These are phyloP conservation scores for Sphaeridia pumilis DNA, from an alignment of 2,888 invertebrate genomes.

Conservation along the genomic window DNA sequence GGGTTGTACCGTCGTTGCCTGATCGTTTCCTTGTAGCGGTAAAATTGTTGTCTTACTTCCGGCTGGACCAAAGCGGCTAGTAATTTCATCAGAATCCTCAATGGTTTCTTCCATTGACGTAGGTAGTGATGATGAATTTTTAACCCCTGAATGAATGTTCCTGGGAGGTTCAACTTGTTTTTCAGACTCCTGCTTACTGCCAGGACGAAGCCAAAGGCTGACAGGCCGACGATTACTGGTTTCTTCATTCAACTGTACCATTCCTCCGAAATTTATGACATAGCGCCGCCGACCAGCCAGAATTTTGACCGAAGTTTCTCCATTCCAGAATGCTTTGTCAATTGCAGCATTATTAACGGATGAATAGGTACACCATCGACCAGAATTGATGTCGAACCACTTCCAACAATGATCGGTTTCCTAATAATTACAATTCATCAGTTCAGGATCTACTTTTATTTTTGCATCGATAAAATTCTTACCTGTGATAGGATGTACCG, in stretches of 20 bases:
- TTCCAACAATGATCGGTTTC: slow-evolving; percentile 51
- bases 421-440: slow-evolving; percentile 15
- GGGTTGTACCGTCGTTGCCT: slow-evolving; percentile 12
- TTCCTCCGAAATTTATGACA: slow-evolving; percentile 62
- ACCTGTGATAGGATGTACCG: slow-evolving; percentile 51
- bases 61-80: background rate
- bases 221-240: slow-evolving; percentile 70
- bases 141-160: background rate
- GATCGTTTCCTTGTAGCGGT: too few species aligned
- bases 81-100: background rate
- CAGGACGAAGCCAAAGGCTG: slow-evolving; percentile 46
- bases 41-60: too few species aligned
- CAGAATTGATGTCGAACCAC: slow-evolving; percentile 71
- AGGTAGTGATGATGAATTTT: background rate
- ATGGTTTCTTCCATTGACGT: slow-evolving; percentile 2
- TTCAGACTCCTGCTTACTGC: slow-evolving; percentile 2
- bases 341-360: slow-evolving; percentile 59
- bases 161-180: background rate
- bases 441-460: too few species aligned
- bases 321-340: slow-evolving; percentile 63
- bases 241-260: slow-evolving; percentile 62
- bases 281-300: slow-evolving; percentile 62
- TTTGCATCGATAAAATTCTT: too few species aligned
- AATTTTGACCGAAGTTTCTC: slow-evolving; percentile 56
- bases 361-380: slow-evolving; percentile 66